A percentile compares a stretch with the other conserved stretches of the same genome.
phyloP scores from a whole-genome alignment of 2,113 vertebrate species.

The Tychaedon coryphoeus region DNA sequence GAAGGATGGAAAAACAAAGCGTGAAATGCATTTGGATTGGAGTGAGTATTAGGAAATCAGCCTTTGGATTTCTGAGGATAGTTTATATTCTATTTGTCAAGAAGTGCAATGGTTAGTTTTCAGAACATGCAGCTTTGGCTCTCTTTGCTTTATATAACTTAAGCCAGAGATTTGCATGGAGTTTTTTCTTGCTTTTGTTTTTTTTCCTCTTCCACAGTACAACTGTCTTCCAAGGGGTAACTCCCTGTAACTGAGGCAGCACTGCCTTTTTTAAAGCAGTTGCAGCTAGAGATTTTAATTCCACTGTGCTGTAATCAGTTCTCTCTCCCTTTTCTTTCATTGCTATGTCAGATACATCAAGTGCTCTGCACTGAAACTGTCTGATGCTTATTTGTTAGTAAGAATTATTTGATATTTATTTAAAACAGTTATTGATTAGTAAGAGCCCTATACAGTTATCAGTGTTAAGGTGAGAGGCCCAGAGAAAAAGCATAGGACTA shows the following conservation, averaged over 20 bases:
- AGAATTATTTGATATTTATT: not conserved
- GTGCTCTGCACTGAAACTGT: not conserved
- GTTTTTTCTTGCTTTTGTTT: not conserved
- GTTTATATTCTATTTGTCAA: not conserved
- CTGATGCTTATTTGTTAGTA: not conserved
- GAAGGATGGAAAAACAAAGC: not conserved
- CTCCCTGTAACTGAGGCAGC: not conserved
- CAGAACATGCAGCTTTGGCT: not conserved
- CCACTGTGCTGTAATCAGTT: not conserved
- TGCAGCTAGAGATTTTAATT: not conserved
- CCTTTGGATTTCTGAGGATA: not conserved
- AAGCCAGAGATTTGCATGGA: not conserved
- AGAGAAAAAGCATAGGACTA: not conserved
- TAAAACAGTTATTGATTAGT: not conserved
- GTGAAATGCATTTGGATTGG: not conserved
- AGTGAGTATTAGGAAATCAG: not conserved
- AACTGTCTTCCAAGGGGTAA: not conserved
- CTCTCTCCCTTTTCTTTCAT: not conserved
- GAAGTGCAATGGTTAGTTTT: not conserved
- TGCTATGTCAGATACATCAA: fast-evolving
- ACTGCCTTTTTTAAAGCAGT: not conserved
- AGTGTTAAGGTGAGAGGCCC: not conserved
- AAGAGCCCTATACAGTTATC: not conserved
- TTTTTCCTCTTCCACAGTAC: not conserved
- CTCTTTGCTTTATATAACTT: not conserved